Percentiles rank a stretch among this genome's conserved stretches.
Evolutionary conservation across 1,140 invertebrate genomes (phyloP).

Genomic region (Heliothis subflexa): DNA sequence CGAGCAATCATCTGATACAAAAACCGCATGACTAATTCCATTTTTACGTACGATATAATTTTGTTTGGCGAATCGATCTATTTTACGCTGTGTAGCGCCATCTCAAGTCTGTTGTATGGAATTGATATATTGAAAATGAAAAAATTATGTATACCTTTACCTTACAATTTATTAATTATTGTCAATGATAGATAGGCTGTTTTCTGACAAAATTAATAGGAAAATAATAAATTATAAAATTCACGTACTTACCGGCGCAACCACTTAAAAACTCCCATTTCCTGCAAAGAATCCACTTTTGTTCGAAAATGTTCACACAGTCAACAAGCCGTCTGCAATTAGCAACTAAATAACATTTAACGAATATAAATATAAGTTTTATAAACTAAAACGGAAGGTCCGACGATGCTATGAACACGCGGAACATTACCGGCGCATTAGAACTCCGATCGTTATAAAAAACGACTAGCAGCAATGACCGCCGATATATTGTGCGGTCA

Average conservation of each 20-base stretch:
- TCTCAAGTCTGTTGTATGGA: background rate
- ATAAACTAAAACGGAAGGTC: slow-evolving; percentile 65
- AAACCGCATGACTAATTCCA: background rate
- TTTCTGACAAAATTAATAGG: slow-evolving; percentile 2
- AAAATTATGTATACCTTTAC: background rate
- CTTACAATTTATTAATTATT: background rate
- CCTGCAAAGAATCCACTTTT: slow-evolving; percentile 76
- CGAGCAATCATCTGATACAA: background rate
- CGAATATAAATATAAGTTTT: slow-evolving; percentile 42
- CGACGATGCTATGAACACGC: slow-evolving; percentile 63
- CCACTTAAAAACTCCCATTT: slow-evolving; percentile 84
- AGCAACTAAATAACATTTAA: slow-evolving; percentile 41
- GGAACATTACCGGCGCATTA: slow-evolving; percentile 82
- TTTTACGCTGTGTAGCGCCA: background rate
- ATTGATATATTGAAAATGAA: background rate
- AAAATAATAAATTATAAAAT: slow-evolving; percentile 37
- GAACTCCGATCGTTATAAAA: slow-evolving; percentile 72
- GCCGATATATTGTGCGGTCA: slow-evolving; percentile 84
- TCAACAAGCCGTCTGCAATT: slow-evolving; percentile 40
- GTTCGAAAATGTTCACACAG: slow-evolving; percentile 39
- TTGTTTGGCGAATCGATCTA: background rate
- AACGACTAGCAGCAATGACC: slow-evolving; percentile 82
- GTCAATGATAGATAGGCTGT: background rate
- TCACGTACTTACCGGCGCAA: slow-evolving; percentile 78
- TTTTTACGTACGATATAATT: too few relatives aligned